Base-by-base conservation (phyloP, 2,113 vertebrate genomes). In the Scomber japonicus region DNA sequence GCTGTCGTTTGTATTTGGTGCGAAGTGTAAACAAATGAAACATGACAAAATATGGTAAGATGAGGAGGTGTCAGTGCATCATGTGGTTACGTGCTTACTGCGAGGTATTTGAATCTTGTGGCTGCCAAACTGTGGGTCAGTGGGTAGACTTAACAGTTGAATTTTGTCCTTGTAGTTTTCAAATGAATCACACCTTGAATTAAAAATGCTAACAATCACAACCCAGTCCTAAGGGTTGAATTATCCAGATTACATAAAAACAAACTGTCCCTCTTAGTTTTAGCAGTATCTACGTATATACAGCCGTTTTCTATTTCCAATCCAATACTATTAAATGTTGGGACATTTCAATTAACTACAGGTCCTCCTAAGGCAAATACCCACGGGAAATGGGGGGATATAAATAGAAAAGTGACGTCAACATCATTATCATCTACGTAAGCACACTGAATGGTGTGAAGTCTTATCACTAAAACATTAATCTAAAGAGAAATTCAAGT, bases 1-100 rank as follows among this genome's bases (percentile, higher is more conserved):
- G 65, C 86, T 89, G 88, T 88, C 89, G 88, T 78, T 82, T 83
- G 78, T 82, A 84, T 88, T 89, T 85, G 56, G 12, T 83, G 64
- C 64, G 80, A 46, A 81, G 65, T 65, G 70, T 35, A 65, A 78
- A 74, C 21, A 83, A 89, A 90, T 85, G 65, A 86, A 89, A 91
- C 69, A 76, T 90, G 89, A 88, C 85, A 80, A 88, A 86, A 78
- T 79, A 72, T 81, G 73, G 54, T 63, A 74, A 89, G 54, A 78
- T 66, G 82, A 83, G 65, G 72, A 45, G 62, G 81, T 62, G 76
- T 81, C 67, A 30, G 21, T 60, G 67, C 9, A 6, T 13, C 21
- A 24, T 76, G 65, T 63, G 27, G 57, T 77, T 71, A 81, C 63
- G 9, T 9, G 35, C 35, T 40, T 50, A 24, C 60, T 45, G 50